Percentiles rank a stretch among this genome's conserved stretches.
These are phyloP conservation scores for Allacma fusca DNA, from an alignment of 2,888 invertebrate species.

Conservation along the genomic window DNA sequence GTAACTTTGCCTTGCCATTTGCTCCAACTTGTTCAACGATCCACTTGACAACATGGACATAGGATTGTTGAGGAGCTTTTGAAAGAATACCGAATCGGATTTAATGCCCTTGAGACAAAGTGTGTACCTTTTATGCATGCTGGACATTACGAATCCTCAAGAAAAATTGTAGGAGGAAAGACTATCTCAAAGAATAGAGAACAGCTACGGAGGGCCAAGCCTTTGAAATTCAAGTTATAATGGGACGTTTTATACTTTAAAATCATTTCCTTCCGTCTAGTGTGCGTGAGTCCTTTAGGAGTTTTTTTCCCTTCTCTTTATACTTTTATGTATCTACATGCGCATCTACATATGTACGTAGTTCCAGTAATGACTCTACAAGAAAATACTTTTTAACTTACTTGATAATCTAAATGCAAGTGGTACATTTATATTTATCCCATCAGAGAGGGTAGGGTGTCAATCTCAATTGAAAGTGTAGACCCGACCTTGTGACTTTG, in stretches of 20 bases:
- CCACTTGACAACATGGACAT: constrained; percentile 31
- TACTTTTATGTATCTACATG: too few relatives aligned
- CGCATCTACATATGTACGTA: too few relatives aligned
- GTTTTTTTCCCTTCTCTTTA: too few relatives aligned
- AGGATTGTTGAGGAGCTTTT: neutral
- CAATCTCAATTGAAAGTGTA: neutral
- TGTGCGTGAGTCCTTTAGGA: too few relatives aligned
- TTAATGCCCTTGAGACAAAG: neutral
- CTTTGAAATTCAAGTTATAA: too few relatives aligned
- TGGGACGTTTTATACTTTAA: too few relatives aligned
- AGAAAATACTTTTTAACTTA: constrained; percentile 1
- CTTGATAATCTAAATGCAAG: neutral
- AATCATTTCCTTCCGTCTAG: neutral
- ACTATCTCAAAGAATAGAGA: too few relatives aligned
- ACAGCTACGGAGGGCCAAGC: too few relatives aligned
- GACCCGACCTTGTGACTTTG: neutral
- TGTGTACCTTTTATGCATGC: too few relatives aligned
- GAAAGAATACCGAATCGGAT: constrained; percentile 39
- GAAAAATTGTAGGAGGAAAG: too few relatives aligned
- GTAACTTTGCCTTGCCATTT: constrained; percentile 3
- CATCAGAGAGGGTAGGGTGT: neutral
- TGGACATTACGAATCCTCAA: too few relatives aligned
- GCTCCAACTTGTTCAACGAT: constrained; percentile 10
- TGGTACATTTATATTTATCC: neutral
- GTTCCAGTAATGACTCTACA: neutral